Evolutionary conservation across 2,888 invertebrate genomes (phyloP), one percentile per base, ranked within the genome.

Genomic region (Noctua comes): DNA sequence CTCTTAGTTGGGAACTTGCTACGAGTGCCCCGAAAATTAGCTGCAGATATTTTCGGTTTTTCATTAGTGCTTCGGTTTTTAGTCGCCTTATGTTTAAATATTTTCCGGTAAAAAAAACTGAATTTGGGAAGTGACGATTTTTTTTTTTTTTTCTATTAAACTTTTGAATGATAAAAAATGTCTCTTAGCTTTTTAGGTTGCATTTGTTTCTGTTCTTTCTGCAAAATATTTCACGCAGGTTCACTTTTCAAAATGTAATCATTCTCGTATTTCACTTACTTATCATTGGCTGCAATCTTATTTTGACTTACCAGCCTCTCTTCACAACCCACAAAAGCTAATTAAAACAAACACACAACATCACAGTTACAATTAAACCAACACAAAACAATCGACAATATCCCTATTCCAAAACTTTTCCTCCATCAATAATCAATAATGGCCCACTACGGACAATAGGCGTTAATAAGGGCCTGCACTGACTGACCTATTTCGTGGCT

Each of bases 401-500:
- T 77, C 78, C 76, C 71, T 57, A 69, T 79, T 76, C 79, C 40
- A 59, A 86, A 86, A 86, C 83, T 86, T 86, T 85, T 84, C 80
- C 85, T 76, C 86, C 83, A 89, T 89, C 90, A 89, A 90, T 90
- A 91, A 91, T 90, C 90, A 91, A 92, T 91, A 91, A 87, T 81
- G 84, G 80, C 71, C 79, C 68, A 86, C 88, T 89, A 88, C 84
- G 82, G 54, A 90, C 89, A 92, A 91, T 90, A 91, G 90, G 89
- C 91, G 92, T 91, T 93, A 93, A 93, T 93, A 93, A 92, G 91
- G 89, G 87, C 89, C 88, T 84, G 84, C 84, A 81, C 92, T 89
- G 95, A 94, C 94, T 88, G 95, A 94, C 94, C 94, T 92, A 95
- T 93, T 94, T 95, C 93, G 89, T 76, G 91, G 92, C 90, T 93